These are phyloP conservation scores for Cyprinodon variegatus DNA, from an alignment of 2,113 vertebrate genomes.

Conservation along the genomic window DNA sequence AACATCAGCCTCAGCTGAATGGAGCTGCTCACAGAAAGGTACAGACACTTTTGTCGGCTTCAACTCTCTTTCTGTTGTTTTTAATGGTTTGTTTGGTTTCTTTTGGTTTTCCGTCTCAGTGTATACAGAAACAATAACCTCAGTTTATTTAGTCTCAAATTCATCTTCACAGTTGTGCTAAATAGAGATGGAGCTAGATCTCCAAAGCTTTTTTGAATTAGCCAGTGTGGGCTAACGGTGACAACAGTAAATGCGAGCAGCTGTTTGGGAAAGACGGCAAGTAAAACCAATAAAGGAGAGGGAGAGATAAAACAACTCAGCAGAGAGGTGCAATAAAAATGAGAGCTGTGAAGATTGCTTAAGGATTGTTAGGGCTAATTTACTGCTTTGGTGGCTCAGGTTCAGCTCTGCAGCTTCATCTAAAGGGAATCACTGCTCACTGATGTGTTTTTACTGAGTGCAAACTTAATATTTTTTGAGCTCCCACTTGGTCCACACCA, in stretches of 20 bases:
- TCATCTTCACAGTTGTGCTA: slow-evolving; percentile 1
- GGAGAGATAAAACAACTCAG: slow-evolving; percentile 26
- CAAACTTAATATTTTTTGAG: neutral
- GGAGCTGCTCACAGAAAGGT: slow-evolving; percentile 75
- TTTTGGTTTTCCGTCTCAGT: neutral
- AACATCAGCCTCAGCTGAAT: slow-evolving; percentile 69
- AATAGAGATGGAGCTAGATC: slow-evolving; percentile 22
- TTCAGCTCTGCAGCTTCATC: slow-evolving; percentile 20
- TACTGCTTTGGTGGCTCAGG: slow-evolving; percentile 41
- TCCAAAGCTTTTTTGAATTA: slow-evolving; percentile 44
- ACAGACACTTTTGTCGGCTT: neutral
- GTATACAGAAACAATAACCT: neutral
- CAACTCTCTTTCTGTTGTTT: neutral
- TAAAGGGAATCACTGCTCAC: slow-evolving; percentile 4
- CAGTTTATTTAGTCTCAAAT: neutral
- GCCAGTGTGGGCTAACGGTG: slow-evolving; percentile 15
- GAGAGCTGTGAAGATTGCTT: slow-evolving; percentile 12
- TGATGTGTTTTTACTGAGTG: neutral
- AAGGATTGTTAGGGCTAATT: slow-evolving; percentile 48
- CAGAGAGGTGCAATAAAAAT: slow-evolving; percentile 23
- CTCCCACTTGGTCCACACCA: too few species aligned
- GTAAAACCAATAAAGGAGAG: slow-evolving; percentile 9
- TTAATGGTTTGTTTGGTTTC: neutral
- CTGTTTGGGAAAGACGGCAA: neutral
- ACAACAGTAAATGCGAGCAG: slow-evolving; percentile 32